Evolutionary conservation across 2,888 invertebrate genomes (phyloP), one percentile per base, ranked within the genome.

Genomic region (Omphaloscelis lunosa): DNA sequence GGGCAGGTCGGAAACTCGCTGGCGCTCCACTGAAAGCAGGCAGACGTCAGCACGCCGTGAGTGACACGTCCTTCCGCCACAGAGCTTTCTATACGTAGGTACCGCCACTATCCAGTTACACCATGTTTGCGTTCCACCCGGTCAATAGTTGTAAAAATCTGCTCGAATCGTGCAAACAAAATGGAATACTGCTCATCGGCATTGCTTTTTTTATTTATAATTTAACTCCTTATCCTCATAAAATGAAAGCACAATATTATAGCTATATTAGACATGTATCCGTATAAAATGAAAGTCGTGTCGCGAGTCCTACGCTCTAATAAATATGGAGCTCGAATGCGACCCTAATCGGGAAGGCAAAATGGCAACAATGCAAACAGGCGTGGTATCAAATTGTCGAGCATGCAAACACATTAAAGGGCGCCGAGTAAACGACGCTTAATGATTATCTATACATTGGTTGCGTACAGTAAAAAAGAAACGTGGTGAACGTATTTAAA

Each of bases 301-400:
- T 95, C 92, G 92, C 91, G 93, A 94, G 94, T 93, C 93, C 93
- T 94, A 93, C 95, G 95, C 94, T 95, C 94, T 95, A 95, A 95
- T 96, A 96, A 96, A 95, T 95, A 95, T 94, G 93, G 93, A 95
- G 94, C 94, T 94, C 94, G 92, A 95, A 95, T 94, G 92, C 94
- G 94, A 95, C 96, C 96, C 95, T 95, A 95, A 95, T 95, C 96
- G 95, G 92, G 94, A 95, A 95, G 95, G 95, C 94, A 95, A 95
- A 96, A 95, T 93, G 95, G 94, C 94, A 95, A 95, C 95, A 95
- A 95, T 94, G 93, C 94, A 96, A 95, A 96, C 95, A 95, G 95
- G 94, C 95, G 94, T 91, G 94, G 95, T 94, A 95, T 94, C 94
- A 95, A 96, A 95, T 95, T 95, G 94, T 95, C 92, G 94, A 94